A percentile compares a stretch with the other conserved stretches of the same genome.
These are phyloP conservation scores for Leptobrachium ailaonicum DNA, from an alignment of 2,113 vertebrate species.

Conservation along the genomic window DNA sequence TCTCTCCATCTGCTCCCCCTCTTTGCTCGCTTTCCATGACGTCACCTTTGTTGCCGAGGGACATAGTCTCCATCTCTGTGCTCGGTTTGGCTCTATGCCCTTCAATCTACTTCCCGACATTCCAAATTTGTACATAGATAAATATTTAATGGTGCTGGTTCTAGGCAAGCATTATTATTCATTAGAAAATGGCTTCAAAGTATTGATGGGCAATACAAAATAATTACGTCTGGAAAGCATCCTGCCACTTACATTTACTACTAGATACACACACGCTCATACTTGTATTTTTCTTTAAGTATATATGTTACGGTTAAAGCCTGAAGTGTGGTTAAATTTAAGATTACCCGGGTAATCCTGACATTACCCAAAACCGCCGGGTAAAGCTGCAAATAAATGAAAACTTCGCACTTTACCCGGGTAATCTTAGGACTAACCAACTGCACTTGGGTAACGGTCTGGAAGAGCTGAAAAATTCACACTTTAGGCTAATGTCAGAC, in stretches of 20 bases:
- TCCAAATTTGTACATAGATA: slow-evolving; percentile 26
- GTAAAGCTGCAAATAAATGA: too few species aligned
- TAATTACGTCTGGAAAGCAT: slow-evolving; percentile 40
- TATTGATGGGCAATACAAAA: slow-evolving; percentile 14
- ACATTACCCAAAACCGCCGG: too few species aligned
- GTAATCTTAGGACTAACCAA: too few species aligned
- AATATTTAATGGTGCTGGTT: slow-evolving; percentile 29
- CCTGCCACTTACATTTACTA: slow-evolving; percentile 34
- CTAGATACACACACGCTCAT: neutral
- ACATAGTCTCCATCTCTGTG: neutral
- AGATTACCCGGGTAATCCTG: too few species aligned
- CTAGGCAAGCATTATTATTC: slow-evolving; percentile 13
- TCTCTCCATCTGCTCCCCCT: neutral
- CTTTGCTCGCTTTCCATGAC: neutral
- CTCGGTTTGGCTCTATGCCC: neutral
- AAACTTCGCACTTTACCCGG: too few species aligned
- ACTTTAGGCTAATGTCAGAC: too few species aligned
- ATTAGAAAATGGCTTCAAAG: slow-evolving; percentile 31
- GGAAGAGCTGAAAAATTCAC: too few species aligned
- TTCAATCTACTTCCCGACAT: slow-evolving; percentile 18
- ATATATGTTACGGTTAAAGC: too few species aligned
- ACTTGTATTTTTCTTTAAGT: too few species aligned
- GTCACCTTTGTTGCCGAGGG: neutral
- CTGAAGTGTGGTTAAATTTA: too few species aligned
- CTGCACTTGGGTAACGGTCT: too few species aligned